These are phyloP conservation scores for Phalacrocorax pelagicus DNA, from an alignment of 2,113 vertebrate genomes.

Conservation along the genomic window DNA sequence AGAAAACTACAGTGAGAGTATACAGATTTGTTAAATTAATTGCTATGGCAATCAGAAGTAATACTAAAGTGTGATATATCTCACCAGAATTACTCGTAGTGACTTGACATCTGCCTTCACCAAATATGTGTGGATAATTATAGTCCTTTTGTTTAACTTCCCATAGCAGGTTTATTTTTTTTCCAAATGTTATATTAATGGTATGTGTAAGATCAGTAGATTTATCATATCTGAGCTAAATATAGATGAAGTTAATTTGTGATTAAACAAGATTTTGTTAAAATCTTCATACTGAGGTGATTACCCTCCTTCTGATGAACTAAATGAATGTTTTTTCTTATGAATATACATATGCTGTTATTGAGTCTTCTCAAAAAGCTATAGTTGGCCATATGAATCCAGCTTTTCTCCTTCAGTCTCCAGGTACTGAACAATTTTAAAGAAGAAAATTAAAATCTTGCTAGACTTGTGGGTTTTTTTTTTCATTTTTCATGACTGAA, in stretches of 20 bases:
- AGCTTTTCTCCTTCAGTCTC: neutral
- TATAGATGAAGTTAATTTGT: neutral
- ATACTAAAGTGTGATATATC: neutral
- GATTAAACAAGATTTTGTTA: neutral
- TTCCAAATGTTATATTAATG: neutral
- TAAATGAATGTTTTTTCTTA: constrained; percentile 20
- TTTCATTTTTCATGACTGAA: neutral
- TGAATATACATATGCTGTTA: constrained; percentile 21
- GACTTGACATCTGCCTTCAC: neutral
- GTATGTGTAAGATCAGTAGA: neutral
- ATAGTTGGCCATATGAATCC: neutral
- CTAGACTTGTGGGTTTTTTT: too few relatives aligned
- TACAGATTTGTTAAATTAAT: neutral
- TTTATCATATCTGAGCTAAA: constrained; percentile 16
- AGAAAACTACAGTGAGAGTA: neutral
- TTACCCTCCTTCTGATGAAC: constrained; percentile 24
- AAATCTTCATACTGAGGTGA: constrained; percentile 20
- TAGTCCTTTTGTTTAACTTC: neutral
- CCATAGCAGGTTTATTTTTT: neutral
- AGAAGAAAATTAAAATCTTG: neutral
- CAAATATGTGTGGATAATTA: neutral
- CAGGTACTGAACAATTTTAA: neutral
- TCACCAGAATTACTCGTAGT: neutral
- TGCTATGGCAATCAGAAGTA: neutral
- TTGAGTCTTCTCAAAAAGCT: neutral